Base-by-base conservation (phyloP, 1,140 invertebrate species). In the Scaptomyza hsui region DNA sequence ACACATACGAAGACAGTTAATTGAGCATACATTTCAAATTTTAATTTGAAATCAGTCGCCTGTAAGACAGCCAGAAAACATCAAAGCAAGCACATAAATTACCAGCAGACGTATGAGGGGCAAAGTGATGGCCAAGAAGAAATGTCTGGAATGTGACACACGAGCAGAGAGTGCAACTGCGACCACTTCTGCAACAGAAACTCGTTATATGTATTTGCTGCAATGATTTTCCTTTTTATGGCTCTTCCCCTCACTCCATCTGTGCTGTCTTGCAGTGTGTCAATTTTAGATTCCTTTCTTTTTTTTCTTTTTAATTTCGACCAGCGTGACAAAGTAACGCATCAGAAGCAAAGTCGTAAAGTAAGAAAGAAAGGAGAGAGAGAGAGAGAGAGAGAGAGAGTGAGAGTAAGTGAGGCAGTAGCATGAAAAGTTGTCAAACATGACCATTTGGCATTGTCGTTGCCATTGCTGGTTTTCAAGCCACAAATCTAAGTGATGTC, bases 401-500 rank as follows among this genome's bases (percentile, higher is more conserved):
- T 3, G 13, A 49, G 24, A 1, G 10, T 16, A 47, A 7, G 19
- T 37, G 41, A 37, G 26, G 24, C 9, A 48, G 41, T 21, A 67
- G 62, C 42, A 60, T 48, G 42, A 68, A 24, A 68, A 68, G 53
- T 72, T 85, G 80, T 85, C 80, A 85, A 76, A 85, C 77, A 86
- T 80, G 80, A 86, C 80, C 80, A 72, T 78, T 72, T 72, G 55
- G 49, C 61, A 65, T 64, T 67, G 52, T 53, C 53, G 62, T 64
- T 69, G 61, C 56, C 62, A 72, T 65, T 65, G 74, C 74, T 64
- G 61, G 57, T 45, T 71, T 64, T 64, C 75, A 78, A 77, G 80
- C 80, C 80, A 86, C 81, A 85, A 85, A 86, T 85, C 73, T 75
- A 85, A 64, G 57, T 70, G 53, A 73, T 74, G 81, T 74, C 81